These are phyloP conservation scores for Echinops telfairi DNA, from an alignment of 2,113 vertebrate species.

Conservation along the genomic window DNA sequence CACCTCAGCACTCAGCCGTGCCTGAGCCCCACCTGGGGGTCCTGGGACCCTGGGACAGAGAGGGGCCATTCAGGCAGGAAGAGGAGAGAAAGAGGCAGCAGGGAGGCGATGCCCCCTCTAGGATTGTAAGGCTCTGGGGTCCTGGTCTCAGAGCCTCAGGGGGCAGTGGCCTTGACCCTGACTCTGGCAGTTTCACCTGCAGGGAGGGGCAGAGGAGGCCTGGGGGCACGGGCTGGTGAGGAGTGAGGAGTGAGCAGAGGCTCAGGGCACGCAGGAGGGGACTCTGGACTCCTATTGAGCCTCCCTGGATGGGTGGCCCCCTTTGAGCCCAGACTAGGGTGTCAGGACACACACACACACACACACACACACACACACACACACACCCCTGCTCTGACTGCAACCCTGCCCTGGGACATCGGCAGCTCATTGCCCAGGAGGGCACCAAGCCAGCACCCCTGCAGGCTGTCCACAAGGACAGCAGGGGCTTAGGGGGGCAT, in stretches of 20 bases:
- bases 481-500: not conserved
- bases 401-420: not conserved
- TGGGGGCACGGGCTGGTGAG: not conserved
- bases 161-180: accelerated
- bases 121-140: not conserved
- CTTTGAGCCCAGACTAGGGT: not conserved
- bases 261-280: not conserved
- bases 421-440: not conserved
- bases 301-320: no score
- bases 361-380: no score
- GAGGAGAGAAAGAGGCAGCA: no score
- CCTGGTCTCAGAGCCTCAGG: accelerated
- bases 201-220: not conserved
- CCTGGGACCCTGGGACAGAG: not conserved
- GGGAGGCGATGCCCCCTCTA: not conserved
- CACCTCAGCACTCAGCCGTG: not conserved
- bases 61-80: not conserved
- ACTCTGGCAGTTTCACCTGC: no score
- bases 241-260: not conserved
- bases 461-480: accelerated
- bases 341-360: not conserved
- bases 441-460: not conserved
- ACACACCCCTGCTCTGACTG: not conserved
- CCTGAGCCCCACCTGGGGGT: not conserved
- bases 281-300: not conserved